Evolutionary conservation across 2,797 vertebrate genomes (phyloP).

Genomic region (Labeo calbasu): DNA sequence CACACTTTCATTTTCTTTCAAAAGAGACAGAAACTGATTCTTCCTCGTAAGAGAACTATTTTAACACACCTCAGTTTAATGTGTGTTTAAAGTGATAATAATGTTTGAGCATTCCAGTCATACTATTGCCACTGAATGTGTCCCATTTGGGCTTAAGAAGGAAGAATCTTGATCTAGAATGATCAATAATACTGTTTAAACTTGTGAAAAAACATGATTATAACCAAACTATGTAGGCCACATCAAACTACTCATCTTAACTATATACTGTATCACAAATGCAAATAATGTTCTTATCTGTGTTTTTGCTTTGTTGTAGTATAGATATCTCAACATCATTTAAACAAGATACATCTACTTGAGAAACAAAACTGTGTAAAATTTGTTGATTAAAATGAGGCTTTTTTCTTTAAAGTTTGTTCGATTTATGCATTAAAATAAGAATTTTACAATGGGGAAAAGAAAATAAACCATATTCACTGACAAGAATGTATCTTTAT

Average conservation of each 20-base stretch:
- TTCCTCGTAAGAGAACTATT: neutral
- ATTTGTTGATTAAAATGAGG: neutral
- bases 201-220: neutral
- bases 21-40: neutral
- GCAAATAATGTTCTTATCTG: neutral
- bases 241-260: neutral
- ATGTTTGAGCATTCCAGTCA: constrained; percentile 17
- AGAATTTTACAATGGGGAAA: too few relatives aligned
- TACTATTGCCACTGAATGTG: neutral
- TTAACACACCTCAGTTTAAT: neutral
- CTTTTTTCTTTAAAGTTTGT: neutral
- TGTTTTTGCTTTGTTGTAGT: neutral
- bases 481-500: neutral
- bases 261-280: neutral
- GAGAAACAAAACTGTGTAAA: neutral
- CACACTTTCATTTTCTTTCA: neutral
- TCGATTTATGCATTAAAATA: neutral
- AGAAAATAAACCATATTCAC: neutral
- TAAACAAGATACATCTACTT: neutral
- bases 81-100: neutral
- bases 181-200: neutral
- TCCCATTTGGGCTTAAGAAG: neutral
- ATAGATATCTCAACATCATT: neutral
- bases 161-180: neutral
- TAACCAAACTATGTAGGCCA: neutral